These are phyloP conservation scores for Cerastoderma edule DNA, from an alignment of 2,888 invertebrate genomes.

Conservation along the genomic window DNA sequence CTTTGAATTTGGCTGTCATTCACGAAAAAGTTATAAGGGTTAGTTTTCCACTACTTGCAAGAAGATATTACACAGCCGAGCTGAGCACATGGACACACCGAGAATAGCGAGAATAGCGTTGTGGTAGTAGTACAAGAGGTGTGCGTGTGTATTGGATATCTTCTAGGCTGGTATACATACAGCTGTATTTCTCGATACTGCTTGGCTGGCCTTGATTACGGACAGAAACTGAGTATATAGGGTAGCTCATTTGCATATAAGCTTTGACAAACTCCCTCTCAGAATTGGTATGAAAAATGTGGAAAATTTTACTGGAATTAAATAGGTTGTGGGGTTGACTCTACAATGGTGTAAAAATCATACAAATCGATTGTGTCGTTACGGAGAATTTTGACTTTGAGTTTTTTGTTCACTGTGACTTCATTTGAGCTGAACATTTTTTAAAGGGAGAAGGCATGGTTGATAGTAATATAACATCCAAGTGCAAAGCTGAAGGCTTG, in stretches of 20 bases:
- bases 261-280: conserved; percentile 60
- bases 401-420: conserved; percentile 10
- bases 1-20: too few species aligned
- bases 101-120: too few species aligned
- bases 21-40: too few species aligned
- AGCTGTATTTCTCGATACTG: background rate
- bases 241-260: conserved; percentile 76
- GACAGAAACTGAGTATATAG: conserved; percentile 13
- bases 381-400: conserved; percentile 32
- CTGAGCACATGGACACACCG: too few species aligned
- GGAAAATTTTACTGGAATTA: conserved; percentile 30
- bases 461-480: background rate
- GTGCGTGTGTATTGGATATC: background rate
- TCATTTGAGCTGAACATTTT: background rate
- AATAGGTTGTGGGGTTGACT: conserved; percentile 24
- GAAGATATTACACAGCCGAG: too few species aligned
- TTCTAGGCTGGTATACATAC: conserved; percentile 2
- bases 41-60: too few species aligned
- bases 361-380: conserved; percentile 36
- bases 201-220: conserved; percentile 29
- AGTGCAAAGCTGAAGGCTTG: too few species aligned
- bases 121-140: too few species aligned
- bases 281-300: conserved; percentile 13
- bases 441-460: background rate
- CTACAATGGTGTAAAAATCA: conserved; percentile 43